These are phyloP conservation scores for Acleris holmiana DNA, from an alignment of 2,888 invertebrate genomes.

Conservation along the genomic window DNA sequence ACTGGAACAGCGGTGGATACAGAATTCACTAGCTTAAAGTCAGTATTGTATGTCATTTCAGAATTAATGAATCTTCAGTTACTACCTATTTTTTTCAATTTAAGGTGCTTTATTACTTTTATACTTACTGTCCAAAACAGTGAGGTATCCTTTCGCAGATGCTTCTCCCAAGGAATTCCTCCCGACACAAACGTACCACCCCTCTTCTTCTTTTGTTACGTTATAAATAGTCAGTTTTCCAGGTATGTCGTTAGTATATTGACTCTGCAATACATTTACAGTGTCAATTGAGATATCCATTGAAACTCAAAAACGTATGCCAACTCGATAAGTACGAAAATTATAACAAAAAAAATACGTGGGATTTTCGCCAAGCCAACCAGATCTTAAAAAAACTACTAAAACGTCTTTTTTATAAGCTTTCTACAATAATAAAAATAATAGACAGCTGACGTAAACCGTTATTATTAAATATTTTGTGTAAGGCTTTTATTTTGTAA, in stretches of 20 bases:
- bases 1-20: constrained; percentile 60
- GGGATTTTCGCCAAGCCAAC: too few species aligned
- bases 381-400: too few species aligned
- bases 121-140: constrained; percentile 90
- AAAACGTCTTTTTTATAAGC: too few species aligned
- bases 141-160: constrained; percentile 83
- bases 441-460: too few species aligned
- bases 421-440: too few species aligned
- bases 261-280: constrained; percentile 62
- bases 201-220: constrained; percentile 94
- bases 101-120: too few species aligned
- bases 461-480: too few species aligned
- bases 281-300: background rate
- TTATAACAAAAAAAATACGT: too few species aligned
- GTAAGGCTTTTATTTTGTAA: too few species aligned
- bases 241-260: constrained; percentile 80
- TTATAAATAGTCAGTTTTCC: constrained; percentile 91
- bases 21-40: background rate
- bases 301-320: background rate
- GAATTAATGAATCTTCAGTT: too few species aligned
- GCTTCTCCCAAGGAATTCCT: too few species aligned
- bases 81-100: too few species aligned
- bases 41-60: background rate
- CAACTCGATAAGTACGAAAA: background rate
- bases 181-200: constrained; percentile 94